phyloP scores from a whole-genome alignment of 2,113 vertebrate genomes.

The Brachyhypopomus occidentalis region DNA sequence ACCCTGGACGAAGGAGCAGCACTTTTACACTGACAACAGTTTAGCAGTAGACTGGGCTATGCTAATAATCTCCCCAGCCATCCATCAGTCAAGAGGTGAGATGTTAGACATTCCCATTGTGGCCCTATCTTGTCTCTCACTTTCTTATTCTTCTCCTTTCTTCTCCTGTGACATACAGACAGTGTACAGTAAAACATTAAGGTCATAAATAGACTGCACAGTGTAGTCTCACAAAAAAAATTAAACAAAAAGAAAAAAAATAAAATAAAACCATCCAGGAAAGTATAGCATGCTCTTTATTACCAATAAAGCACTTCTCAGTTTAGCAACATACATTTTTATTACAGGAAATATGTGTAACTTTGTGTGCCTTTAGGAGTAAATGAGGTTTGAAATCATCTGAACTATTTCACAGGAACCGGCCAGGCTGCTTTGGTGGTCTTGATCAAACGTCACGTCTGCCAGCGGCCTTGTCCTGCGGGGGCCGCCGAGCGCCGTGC shows the following conservation, averaged over 20 bases:
- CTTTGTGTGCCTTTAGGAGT: slow-evolving; percentile 14
- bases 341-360: not conserved
- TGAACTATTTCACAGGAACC: slow-evolving; percentile 53
- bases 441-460: slow-evolving; percentile 51
- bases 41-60: slow-evolving; percentile 37
- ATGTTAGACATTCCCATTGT: slow-evolving; percentile 56
- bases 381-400: slow-evolving; percentile 46
- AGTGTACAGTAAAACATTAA: no score
- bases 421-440: slow-evolving; percentile 50
- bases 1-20: slow-evolving; percentile 39
- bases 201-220: not conserved
- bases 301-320: slow-evolving; percentile 12
- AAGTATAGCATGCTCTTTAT: not conserved
- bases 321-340: not conserved
- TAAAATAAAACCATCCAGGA: not conserved
- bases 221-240: slow-evolving; percentile 22
- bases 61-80: slow-evolving; percentile 45
- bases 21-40: slow-evolving; percentile 53
- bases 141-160: slow-evolving; percentile 13
- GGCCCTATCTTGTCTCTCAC: slow-evolving; percentile 11
- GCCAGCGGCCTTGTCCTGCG: slow-evolving; percentile 48
- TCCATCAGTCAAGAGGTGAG: slow-evolving; percentile 49
- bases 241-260: not conserved
- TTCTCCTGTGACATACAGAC: slow-evolving; percentile 29
- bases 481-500: slow-evolving; percentile 52